These are phyloP conservation scores for Ischnura elegans DNA, from an alignment of 2,888 invertebrate species.

Conservation along the genomic window DNA sequence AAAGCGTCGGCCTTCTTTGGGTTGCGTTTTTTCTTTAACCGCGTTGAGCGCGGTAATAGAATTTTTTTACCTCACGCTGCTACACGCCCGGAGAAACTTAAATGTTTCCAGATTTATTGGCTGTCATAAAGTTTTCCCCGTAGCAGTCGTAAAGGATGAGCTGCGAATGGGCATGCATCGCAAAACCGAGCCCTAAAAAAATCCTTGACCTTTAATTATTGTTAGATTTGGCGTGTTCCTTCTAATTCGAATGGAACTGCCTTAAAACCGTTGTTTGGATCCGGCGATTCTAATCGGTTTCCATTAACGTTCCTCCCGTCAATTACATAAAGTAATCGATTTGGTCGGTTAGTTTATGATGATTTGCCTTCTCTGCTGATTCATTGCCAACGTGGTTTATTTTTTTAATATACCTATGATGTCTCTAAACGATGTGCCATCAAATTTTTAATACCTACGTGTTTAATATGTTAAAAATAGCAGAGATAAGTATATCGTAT, in stretches of 20 bases:
- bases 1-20: background rate
- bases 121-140: background rate
- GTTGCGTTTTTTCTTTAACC: background rate
- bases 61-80: background rate
- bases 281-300: background rate
- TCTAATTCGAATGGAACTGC: background rate
- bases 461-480: no score
- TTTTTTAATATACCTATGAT: no score
- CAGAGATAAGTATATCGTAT: no score
- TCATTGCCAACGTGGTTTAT: no score
- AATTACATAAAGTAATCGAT: background rate
- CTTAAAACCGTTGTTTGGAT: background rate
- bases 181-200: background rate
- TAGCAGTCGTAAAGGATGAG: background rate
- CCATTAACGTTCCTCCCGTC: background rate
- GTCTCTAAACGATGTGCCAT: no score
- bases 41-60: background rate
- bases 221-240: background rate
- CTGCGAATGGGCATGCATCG: background rate
- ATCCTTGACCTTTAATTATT: background rate
- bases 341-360: background rate
- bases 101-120: constrained; percentile 26
- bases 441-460: no score
- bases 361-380: no score
- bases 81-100: background rate